These are phyloP conservation scores for Vanacampus margaritifer DNA, from an alignment of 2,113 vertebrate species.

Conservation along the genomic window DNA sequence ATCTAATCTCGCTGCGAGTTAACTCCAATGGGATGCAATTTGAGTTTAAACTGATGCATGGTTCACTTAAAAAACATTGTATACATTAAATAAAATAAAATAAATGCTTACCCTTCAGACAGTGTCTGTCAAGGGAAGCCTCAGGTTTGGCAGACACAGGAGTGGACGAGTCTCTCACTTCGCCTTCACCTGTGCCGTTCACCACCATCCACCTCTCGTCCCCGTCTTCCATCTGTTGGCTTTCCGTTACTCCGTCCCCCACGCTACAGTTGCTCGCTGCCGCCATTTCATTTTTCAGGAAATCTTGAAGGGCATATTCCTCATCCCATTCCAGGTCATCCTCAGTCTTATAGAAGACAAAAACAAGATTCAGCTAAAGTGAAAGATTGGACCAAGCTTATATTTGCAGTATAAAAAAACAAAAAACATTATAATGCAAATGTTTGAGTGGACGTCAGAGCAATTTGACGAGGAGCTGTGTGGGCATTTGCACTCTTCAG, in stretches of 20 bases:
- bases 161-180: constrained; percentile 47
- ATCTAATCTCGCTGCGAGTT: constrained; percentile 27
- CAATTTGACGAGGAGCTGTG: constrained; percentile 27
- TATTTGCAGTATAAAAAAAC: constrained; percentile 9
- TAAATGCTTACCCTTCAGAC: background rate
- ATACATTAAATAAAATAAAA: background rate
- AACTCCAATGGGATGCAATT: background rate
- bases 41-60: too few relatives aligned
- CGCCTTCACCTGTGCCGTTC: constrained; percentile 34
- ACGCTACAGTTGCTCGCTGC: constrained; percentile 35
- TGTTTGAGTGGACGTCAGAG: constrained; percentile 8
- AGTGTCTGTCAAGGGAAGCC: constrained; percentile 6
- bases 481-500: constrained; percentile 47
- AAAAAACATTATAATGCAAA: constrained; percentile 20
- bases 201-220: constrained; percentile 53
- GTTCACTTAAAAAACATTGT: background rate
- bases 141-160: constrained; percentile 24
- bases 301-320: constrained; percentile 62
- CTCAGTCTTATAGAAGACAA: constrained; percentile 36
- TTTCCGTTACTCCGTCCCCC: background rate
- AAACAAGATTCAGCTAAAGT: too few relatives aligned
- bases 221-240: constrained; percentile 33
- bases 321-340: constrained; percentile 69
- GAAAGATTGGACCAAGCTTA: background rate
- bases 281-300: constrained; percentile 44